phyloP scores from a whole-genome alignment of 2,888 invertebrate genomes.

The Hofmannophila pseudospretella region DNA sequence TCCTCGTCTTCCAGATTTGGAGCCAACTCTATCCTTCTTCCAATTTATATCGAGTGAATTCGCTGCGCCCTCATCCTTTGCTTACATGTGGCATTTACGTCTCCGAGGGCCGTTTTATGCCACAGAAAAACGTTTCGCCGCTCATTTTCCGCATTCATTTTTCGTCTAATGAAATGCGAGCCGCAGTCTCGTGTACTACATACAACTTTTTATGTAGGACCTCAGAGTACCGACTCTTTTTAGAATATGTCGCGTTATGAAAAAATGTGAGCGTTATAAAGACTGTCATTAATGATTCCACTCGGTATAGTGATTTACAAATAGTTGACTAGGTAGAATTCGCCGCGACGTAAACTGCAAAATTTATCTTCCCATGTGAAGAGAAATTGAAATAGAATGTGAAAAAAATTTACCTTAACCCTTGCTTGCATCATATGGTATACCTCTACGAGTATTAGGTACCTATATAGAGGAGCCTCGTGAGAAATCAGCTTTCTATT shows the following conservation, averaged over 20 bases:
- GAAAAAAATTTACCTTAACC: no score
- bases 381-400: no score
- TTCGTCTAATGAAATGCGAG: constrained; percentile 62
- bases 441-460: no score
- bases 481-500: no score
- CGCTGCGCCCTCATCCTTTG: constrained; percentile 30
- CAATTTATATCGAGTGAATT: constrained; percentile 44
- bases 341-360: no score
- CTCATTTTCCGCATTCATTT: constrained; percentile 59
- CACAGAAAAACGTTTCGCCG: constrained; percentile 32
- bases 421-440: no score
- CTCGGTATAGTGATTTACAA: no score
- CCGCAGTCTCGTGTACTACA: constrained; percentile 43
- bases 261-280: constrained; percentile 47
- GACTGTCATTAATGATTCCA: constrained; percentile 25
- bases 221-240: constrained; percentile 41
- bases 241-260: constrained; percentile 54
- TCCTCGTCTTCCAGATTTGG: constrained; percentile 48
- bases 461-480: no score
- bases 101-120: constrained; percentile 30
- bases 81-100: constrained; percentile 37
- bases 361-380: no score
- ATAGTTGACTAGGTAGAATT: no score
- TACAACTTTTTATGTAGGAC: constrained; percentile 58
- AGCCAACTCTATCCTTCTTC: constrained; percentile 47